Conservation (phyloP, 2,888 invertebrate species). For the Pachymerium ferrugineum region DNA sequence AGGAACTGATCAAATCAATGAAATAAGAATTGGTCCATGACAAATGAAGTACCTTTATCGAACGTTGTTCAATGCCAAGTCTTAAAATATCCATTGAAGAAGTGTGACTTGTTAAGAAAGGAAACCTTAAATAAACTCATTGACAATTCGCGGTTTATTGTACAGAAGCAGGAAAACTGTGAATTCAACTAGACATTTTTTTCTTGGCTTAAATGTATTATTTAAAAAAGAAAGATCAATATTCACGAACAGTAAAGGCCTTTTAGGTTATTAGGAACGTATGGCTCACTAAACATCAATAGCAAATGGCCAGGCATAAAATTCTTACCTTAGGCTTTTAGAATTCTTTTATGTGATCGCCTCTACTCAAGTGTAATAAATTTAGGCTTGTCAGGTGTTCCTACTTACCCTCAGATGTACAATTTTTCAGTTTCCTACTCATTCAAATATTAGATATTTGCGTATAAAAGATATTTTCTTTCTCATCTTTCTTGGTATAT, state of each 20-base stretch:
- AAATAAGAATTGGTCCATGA: not conserved
- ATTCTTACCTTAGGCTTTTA: not conserved
- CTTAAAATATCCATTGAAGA: too few species aligned
- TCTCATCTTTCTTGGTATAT: too few species aligned
- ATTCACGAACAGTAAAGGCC: not conserved
- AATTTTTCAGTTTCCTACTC: not conserved
- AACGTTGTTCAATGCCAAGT: not conserved
- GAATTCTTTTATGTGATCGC: not conserved
- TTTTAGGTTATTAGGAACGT: not conserved
- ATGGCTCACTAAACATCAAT: not conserved
- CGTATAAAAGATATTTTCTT: too few species aligned
- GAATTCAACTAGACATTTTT: too few species aligned
- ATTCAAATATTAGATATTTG: not conserved
- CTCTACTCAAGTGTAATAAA: not conserved
- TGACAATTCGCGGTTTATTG: too few species aligned
- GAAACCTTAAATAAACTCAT: too few species aligned
- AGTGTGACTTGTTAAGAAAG: too few species aligned
- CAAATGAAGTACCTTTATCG: not conserved
- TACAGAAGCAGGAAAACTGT: too few species aligned
- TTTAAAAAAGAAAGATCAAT: not conserved
- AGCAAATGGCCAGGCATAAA: not conserved
- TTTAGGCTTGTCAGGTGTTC: not conserved
- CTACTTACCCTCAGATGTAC: not conserved
- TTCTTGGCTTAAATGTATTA: not conserved
- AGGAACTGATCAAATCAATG: not conserved